Base-by-base conservation (phyloP, 2,797 vertebrate species). In the Microctenopoma lineatum region DNA sequence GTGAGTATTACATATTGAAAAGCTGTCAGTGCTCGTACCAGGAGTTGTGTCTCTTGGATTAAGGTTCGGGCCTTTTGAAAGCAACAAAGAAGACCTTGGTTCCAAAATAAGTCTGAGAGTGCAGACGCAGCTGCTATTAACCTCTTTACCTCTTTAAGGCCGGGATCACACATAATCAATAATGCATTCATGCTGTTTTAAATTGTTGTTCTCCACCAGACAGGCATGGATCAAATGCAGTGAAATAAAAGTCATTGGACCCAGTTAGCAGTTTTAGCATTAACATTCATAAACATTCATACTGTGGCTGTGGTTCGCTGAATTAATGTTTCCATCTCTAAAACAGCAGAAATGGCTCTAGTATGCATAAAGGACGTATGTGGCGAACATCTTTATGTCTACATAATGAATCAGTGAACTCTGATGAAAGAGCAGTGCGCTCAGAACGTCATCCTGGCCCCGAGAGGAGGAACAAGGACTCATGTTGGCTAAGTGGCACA, bases 91-190 rank as follows among this genome's bases (percentile, higher is more conserved):
- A 54, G 63, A 67, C 44, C 29, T 63, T 11, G 3, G 39, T 51
- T 41, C 42, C 53, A 62, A 70, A 77, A 72, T 52, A 68, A 69
- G 62, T 58, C 4, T 4, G 39, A 9, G 46, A 62, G 36, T 34
- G 47, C 47, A 83, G 85, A 44, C 10, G 0, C 42, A 62, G 57
- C 61, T 13, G 36, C 48, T 66, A 72, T 78, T 69, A 84, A 62
- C 61, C n/a, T 77, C 75, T 75, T 66, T 86, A 71, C 67, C 56
- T 72, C 69, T 83, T 86, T 74, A 73, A 74, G 68, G 44, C 51
- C 59, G 21, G 32, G 29, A 81, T 74, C 58, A 70, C 63, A 68
- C 50, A 50, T 63, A 75, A 80, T 82, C 73, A 77, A 89, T 83
- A 83, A 83, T 59, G 46, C 62, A 71, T 83, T 84, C 50, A 80